A percentile compares a stretch with the other conserved stretches of the same genome.
Conservation (phyloP, 1,140 invertebrate genomes). For the Batillaria attramentaria region DNA sequence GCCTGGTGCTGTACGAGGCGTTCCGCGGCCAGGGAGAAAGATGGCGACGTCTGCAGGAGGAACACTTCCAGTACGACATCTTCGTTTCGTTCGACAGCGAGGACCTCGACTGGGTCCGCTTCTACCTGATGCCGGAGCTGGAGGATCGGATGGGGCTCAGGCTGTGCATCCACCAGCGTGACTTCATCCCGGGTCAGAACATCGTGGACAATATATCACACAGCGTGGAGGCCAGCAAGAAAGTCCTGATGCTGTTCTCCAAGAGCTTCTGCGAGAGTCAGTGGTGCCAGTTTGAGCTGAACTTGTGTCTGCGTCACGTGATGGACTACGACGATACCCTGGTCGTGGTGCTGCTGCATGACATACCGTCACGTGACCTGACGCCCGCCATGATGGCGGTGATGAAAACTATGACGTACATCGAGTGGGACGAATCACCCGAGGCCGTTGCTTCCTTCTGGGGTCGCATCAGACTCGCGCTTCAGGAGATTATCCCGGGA, state of each 20-base stretch:
- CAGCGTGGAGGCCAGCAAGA: conserved; percentile 48
- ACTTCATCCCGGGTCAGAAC: conserved; percentile 49
- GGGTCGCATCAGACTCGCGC: background rate
- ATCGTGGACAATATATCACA: conserved; percentile 54
- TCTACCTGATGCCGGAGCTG: conserved; percentile 3
- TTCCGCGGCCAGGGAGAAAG: background rate
- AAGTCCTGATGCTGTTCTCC: conserved; percentile 51
- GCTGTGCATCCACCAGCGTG: conserved; percentile 57
- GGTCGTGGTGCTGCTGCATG: conserved; percentile 34
- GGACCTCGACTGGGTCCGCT: conserved; percentile 10
- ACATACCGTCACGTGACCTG: conserved; percentile 31
- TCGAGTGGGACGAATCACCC: conserved; percentile 22
- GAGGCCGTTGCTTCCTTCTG: background rate
- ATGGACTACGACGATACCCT: conserved; percentile 27
- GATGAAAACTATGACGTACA: conserved; percentile 30
- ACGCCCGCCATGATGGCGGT: conserved; percentile 21
- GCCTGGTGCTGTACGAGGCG: conserved; percentile 21
- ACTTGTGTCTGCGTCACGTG: conserved; percentile 54
- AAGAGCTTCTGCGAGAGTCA: conserved; percentile 47
- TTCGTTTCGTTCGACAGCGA: conserved; percentile 30
- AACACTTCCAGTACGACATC: conserved; percentile 35
- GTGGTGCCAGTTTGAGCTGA: conserved; percentile 69
- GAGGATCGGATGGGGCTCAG: conserved; percentile 25
- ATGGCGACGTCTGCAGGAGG: background rate
- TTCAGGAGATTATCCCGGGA: background rate